These are phyloP conservation scores for Delphinus delphis DNA, from an alignment of 2,113 vertebrate genomes.

Conservation along the genomic window DNA sequence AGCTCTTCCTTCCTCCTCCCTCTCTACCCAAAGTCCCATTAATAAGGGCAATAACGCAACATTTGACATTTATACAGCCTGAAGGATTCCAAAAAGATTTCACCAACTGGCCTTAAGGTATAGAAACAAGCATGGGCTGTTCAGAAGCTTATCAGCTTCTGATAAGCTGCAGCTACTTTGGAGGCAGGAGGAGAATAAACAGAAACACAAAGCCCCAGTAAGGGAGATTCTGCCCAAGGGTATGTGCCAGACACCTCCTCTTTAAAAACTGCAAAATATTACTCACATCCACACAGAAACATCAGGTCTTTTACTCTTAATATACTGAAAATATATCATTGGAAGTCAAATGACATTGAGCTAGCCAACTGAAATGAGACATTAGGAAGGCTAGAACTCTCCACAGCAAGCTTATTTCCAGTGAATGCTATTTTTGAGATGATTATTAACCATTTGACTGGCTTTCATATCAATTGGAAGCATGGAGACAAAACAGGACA, in stretches of 20 bases:
- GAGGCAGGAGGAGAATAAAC: not conserved
- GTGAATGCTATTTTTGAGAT: not conserved
- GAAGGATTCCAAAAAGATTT: conserved; percentile 51
- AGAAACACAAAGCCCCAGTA: not conserved
- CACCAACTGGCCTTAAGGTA: not conserved
- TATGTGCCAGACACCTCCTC: not conserved
- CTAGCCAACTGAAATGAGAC: not conserved
- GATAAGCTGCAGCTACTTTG: conserved; percentile 18
- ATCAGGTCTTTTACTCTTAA: not conserved
- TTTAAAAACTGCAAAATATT: not conserved
- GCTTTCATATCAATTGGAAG: not conserved
- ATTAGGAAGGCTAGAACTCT: not conserved
- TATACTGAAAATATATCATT: not conserved
- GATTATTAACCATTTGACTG: not conserved
- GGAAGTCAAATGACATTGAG: not conserved
- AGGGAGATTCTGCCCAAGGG: not conserved
- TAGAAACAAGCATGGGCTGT: no score
- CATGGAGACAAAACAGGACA: not conserved
- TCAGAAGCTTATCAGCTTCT: not conserved
- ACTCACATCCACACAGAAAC: not conserved
- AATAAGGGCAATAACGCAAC: conserved; percentile 41
- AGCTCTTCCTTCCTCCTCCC: not conserved
- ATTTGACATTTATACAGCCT: conserved; percentile 62
- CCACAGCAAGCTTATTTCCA: not conserved
- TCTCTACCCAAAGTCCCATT: conserved; percentile 9